Conservation (phyloP, 2,888 invertebrate species). For the Phlogophora meticulosa region DNA sequence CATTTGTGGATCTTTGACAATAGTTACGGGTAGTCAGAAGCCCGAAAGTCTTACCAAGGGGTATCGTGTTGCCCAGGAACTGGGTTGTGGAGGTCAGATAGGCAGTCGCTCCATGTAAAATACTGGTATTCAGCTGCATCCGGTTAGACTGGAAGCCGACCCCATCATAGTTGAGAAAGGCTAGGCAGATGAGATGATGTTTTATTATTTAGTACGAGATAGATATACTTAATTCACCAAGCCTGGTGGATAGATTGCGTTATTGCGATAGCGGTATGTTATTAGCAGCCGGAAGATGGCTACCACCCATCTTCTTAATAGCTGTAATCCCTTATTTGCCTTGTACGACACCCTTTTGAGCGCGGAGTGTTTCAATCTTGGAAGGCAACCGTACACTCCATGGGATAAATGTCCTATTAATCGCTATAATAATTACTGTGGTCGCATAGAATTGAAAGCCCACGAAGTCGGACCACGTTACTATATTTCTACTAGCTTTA, state of each 20-base stretch:
- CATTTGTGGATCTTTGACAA: too few species aligned
- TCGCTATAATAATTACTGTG: constrained; percentile 7
- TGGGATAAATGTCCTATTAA: constrained; percentile 1
- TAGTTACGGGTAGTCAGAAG: too few species aligned
- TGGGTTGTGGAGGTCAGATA: too few species aligned
- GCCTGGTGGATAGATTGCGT: constrained; percentile 8
- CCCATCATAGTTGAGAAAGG: too few species aligned
- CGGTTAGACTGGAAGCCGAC: too few species aligned
- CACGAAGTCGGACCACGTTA: constrained; percentile 1
- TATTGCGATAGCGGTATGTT: constrained; percentile 34
- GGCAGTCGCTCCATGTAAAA: too few species aligned
- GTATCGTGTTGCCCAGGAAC: too few species aligned
- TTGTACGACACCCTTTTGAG: constrained; percentile 29
- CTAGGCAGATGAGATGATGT: too few species aligned
- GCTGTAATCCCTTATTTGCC: constrained; percentile 38
- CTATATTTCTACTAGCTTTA: too few species aligned
- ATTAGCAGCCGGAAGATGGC: constrained; percentile 16
- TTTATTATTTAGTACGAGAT: constrained; percentile 14
- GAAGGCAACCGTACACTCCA: background rate
- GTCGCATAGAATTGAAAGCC: constrained; percentile 7
- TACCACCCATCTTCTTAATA: constrained; percentile 33
- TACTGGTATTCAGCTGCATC: too few species aligned
- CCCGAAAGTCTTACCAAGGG: too few species aligned
- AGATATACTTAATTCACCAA: background rate
- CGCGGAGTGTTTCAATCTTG: constrained; percentile 10